These are phyloP conservation scores for Drosophila atripex DNA, from an alignment of 2,888 invertebrate species.

Conservation along the genomic window DNA sequence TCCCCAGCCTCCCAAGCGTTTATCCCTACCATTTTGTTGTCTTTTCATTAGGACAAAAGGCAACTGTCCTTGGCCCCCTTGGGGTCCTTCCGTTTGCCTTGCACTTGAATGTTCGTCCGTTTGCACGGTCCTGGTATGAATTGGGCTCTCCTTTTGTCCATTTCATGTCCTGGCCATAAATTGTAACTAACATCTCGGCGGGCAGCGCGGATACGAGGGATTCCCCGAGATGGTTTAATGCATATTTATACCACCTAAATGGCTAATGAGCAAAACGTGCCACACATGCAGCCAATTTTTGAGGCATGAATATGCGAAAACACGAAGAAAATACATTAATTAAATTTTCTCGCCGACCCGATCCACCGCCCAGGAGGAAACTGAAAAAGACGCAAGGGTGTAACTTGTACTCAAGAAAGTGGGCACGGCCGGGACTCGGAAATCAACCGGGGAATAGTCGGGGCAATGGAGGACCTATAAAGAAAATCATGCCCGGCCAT, in stretches of 20 bases:
- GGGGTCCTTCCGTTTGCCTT: conserved; percentile 35
- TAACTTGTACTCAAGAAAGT: conserved; percentile 65
- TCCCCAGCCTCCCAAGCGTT: background rate
- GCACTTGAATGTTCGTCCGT: conserved; percentile 50
- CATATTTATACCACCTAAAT: conserved; percentile 72
- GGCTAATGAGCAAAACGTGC: conserved; percentile 77
- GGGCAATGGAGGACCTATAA: conserved; percentile 22
- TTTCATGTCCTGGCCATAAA: conserved; percentile 54
- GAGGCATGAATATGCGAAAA: conserved; percentile 78
- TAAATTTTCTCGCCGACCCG: conserved; percentile 61
- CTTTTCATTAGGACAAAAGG: conserved; percentile 47
- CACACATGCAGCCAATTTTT: conserved; percentile 53
- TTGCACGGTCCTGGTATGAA: background rate
- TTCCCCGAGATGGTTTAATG: conserved; percentile 54
- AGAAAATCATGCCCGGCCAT: conserved; percentile 45
- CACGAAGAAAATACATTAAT: conserved; percentile 77
- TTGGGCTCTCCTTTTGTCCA: conserved; percentile 35
- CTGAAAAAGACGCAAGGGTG: conserved; percentile 59
- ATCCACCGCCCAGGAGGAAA: conserved; percentile 14
- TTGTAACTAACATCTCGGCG: conserved; percentile 61
- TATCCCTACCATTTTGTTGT: conserved; percentile 41
- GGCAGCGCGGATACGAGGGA: conserved; percentile 15
- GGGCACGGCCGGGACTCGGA: conserved; percentile 26
- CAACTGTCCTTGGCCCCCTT: conserved; percentile 41
- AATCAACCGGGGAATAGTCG: conserved; percentile 10